phyloP scores from a whole-genome alignment of 2,888 invertebrate species.

The Chymomyza fuscimana region DNA sequence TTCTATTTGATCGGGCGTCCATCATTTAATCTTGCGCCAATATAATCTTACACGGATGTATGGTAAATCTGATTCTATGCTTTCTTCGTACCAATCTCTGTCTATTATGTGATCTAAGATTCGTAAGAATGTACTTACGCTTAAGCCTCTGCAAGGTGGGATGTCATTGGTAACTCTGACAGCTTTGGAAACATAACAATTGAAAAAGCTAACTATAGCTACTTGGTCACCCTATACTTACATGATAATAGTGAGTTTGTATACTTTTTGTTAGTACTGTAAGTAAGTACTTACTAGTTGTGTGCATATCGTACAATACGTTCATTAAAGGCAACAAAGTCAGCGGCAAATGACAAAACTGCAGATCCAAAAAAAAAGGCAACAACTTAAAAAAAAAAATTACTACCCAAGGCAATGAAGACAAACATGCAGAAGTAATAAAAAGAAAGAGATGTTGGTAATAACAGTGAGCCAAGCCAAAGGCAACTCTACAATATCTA shows the following conservation, averaged over 20 bases:
- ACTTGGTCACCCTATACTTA: background rate
- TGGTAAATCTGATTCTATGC: too few relatives aligned
- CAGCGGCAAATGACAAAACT: constrained; percentile 25
- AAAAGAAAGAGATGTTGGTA: constrained; percentile 57
- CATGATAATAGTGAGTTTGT: background rate
- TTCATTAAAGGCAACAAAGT: constrained; percentile 46
- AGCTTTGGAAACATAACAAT: too few relatives aligned
- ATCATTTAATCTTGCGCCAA: too few relatives aligned
- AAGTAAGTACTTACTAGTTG: background rate
- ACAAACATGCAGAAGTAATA: constrained; percentile 40
- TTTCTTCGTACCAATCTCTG: too few relatives aligned
- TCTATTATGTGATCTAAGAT: too few relatives aligned
- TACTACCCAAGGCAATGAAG: constrained; percentile 28
- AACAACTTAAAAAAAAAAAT: background rate
- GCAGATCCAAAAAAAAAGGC: constrained; percentile 30
- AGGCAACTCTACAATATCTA: constrained; percentile 6
- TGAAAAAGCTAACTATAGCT: too few relatives aligned
- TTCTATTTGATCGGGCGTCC: too few relatives aligned
- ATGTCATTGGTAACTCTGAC: too few relatives aligned
- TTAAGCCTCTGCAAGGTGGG: too few relatives aligned
- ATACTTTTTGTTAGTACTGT: too few relatives aligned
- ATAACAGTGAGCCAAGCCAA: constrained; percentile 54
- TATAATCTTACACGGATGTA: too few relatives aligned
- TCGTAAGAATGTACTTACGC: too few relatives aligned
- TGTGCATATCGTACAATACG: constrained; percentile 9